Percentiles rank a stretch among this genome's conserved stretches.
Evolutionary conservation across 2,113 vertebrate genomes (phyloP).

Genomic region (Pyxicephalus adspersus): DNA sequence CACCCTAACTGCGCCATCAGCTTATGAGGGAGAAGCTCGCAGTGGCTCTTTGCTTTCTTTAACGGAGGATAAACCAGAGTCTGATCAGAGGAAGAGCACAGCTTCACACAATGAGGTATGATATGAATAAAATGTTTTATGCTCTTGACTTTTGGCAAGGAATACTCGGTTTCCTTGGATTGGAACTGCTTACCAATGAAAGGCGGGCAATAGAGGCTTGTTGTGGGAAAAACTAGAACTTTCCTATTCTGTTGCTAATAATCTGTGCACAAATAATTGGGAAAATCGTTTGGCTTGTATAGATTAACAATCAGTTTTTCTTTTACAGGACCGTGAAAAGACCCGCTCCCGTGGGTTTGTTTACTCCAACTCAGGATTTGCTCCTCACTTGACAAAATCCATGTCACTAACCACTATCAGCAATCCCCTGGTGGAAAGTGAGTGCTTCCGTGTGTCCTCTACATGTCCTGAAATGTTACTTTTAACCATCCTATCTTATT

Average conservation of each 20-base stretch:
- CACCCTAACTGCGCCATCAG: constrained; percentile 65
- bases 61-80: constrained; percentile 83
- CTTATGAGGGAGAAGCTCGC: constrained; percentile 74
- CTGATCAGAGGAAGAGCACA: constrained; percentile 72
- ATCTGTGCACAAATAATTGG: not conserved
- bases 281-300: not conserved
- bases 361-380: constrained; percentile 72
- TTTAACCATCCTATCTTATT: no score
- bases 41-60: constrained; percentile 84
- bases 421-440: constrained; percentile 87
- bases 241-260: accelerated
- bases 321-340: constrained; percentile 65
- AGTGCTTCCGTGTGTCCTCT: constrained; percentile 62
- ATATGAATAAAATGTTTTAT: no score
- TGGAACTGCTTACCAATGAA: no score
- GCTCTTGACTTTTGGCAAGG: no score
- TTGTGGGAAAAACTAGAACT: not conserved
- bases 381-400: constrained; percentile 89
- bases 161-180: no score
- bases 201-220: no score
- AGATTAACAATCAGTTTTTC: not conserved
- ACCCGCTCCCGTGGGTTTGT: constrained; percentile 70
- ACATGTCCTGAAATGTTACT: no score
- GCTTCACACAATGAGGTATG: constrained; percentile 77
- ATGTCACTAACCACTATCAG: constrained; percentile 90